Evolutionary conservation across 2,888 invertebrate species (phyloP).

Genomic region (Sphaeridia pumilis): DNA sequence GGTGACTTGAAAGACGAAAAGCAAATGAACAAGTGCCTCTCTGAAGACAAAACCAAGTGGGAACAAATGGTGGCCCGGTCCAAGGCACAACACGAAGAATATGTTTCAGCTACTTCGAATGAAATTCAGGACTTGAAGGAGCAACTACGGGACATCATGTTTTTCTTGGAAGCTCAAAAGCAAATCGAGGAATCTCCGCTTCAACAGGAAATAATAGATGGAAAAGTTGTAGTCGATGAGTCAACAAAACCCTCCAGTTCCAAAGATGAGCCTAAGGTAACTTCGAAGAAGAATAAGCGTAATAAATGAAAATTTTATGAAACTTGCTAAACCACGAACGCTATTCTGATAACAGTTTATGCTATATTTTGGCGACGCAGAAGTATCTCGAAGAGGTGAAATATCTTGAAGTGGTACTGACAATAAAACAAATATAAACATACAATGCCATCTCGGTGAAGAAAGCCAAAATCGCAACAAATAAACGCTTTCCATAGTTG

Average conservation of each 20-base stretch:
- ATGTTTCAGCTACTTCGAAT: constrained; percentile 40
- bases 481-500: too few species aligned
- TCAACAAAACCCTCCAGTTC: not conserved
- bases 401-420: too few species aligned
- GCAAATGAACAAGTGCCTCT: constrained; percentile 64
- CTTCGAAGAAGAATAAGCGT: constrained; percentile 8
- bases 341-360: too few species aligned
- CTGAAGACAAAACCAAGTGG: constrained; percentile 62
- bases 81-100: constrained; percentile 44
- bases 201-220: constrained; percentile 50
- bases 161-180: constrained; percentile 80
- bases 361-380: too few species aligned
- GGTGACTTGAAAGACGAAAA: constrained; percentile 70
- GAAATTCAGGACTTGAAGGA: constrained; percentile 78
- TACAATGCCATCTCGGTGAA: too few species aligned
- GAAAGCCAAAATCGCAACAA: too few species aligned
- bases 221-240: constrained; percentile 47
- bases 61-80: constrained; percentile 50
- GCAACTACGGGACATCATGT: constrained; percentile 92
- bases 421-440: too few species aligned
- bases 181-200: constrained; percentile 48
- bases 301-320: too few species aligned
- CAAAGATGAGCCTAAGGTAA: not conserved
- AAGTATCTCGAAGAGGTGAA: too few species aligned
- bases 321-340: too few species aligned